Percentiles rank a stretch among this genome's conserved stretches.
These are phyloP conservation scores for Oenanthe melanoleuca DNA, from an alignment of 2,113 vertebrate species.

Conservation along the genomic window DNA sequence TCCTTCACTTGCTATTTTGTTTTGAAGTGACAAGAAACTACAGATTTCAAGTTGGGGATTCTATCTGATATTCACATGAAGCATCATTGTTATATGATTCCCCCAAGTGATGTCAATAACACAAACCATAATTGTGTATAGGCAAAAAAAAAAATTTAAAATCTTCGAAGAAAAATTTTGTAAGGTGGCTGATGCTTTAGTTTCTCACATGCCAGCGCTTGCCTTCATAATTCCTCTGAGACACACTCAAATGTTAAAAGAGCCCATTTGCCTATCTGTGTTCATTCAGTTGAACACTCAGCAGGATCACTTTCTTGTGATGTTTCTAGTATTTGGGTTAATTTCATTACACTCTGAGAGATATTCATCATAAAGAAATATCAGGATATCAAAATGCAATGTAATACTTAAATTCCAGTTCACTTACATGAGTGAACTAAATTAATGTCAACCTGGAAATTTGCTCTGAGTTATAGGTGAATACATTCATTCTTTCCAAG, in stretches of 20 bases:
- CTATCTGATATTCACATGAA: neutral
- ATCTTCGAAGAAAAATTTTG: neutral
- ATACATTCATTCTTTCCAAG: slow-evolving; percentile 12
- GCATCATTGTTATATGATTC: neutral
- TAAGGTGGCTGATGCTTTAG: neutral
- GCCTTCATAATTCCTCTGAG: slow-evolving; percentile 3
- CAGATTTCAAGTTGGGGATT: neutral
- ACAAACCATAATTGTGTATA: neutral
- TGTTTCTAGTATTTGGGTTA: slow-evolving; percentile 40
- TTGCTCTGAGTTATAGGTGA: slow-evolving; percentile 11
- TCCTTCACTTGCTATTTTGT: neutral
- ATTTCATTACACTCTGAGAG: slow-evolving; percentile 36
- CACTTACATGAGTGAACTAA: slow-evolving; percentile 39
- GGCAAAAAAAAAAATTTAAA: neutral
- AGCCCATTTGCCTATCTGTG: slow-evolving; percentile 17
- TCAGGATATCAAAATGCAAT: slow-evolving; percentile 50
- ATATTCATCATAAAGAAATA: slow-evolving; percentile 57
- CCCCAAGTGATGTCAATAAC: neutral
- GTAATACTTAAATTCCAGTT: slow-evolving; percentile 35
- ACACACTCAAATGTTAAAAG: neutral
- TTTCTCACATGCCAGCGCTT: neutral
- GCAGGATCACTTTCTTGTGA: slow-evolving; percentile 41
- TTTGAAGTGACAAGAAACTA: slow-evolving; percentile 30
- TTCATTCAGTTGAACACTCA: slow-evolving; percentile 32
- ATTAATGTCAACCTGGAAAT: slow-evolving; percentile 41